Evolutionary conservation across 2,888 invertebrate genomes (phyloP), one percentile per base, ranked within the genome.

Genomic region (Apotomis capreana): DNA sequence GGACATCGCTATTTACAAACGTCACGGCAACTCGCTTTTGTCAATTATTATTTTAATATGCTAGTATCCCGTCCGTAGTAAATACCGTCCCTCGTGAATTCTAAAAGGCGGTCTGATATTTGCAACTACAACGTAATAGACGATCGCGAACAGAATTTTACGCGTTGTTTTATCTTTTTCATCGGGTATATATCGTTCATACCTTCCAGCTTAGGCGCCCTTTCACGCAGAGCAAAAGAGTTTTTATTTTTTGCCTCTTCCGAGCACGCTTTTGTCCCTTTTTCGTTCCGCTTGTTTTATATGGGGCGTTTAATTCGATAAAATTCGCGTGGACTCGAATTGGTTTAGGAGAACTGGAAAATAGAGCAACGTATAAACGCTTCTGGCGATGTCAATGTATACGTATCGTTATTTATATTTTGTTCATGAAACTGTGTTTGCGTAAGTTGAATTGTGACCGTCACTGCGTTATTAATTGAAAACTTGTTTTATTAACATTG

Each of bases 251-350:
- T 84, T 84, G 81, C 82, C 82, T 79, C 82, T 83, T 81, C 78
- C 76, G 77, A 82, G 81, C 83, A 83, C 86, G 84, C 81, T 84
- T 68, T 87, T 86, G 85, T 85, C 88, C 87, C 84, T 89, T 88
- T 88, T 86, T 87, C 87, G 86, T 86, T 84, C 83, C 87, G 84
- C 84, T 89, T 89, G 86, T 88, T 88, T 89, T 87, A 88, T 89
- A 87, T 88, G 88, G 86, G 85, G 87, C 88, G 87, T 87, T 88
- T 90, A 89, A 89, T 89, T 88, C 86, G 88, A 89, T 89, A 86
- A 89, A 88, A 90, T 86, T 88, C 88, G 86, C 80, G 83, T 85
- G 85, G 84, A 84, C 81, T 85, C 81, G 82, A 87, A 88, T 88
- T 86, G 88, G 83, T 89, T 87, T 86, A 83, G 83, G 83, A 83